Conservation (phyloP, 2,797 vertebrate species). For the Manis pentadactyla region DNA sequence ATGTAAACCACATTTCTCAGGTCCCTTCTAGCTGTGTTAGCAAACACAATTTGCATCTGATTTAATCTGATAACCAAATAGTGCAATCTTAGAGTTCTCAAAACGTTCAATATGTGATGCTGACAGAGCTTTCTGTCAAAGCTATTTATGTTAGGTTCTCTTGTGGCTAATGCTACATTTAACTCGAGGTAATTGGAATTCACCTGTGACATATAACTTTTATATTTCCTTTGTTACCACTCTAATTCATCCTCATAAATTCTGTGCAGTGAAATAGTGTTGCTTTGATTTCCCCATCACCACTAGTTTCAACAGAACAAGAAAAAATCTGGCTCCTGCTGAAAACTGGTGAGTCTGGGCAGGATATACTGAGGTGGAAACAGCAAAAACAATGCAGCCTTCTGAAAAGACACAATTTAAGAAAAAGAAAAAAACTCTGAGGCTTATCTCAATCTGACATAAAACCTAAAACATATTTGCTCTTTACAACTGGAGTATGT, state of each 20-base stretch:
- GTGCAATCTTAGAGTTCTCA: not conserved
- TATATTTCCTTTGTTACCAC: constrained; percentile 2
- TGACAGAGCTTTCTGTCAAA: not conserved
- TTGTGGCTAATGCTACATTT: not conserved
- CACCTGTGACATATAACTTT: not conserved
- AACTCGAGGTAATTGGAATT: not conserved
- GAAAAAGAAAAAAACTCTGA: not conserved
- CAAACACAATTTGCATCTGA: not conserved
- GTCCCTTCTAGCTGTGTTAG: not conserved
- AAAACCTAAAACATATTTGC: not conserved
- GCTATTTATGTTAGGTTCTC: not conserved
- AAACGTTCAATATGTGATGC: not conserved
- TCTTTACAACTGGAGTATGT: not conserved
- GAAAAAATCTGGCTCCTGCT: not conserved
- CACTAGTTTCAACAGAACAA: not conserved
- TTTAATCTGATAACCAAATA: not conserved
- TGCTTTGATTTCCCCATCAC: not conserved
- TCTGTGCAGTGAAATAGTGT: not conserved
- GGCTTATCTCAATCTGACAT: not conserved
- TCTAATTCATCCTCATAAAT: not conserved
- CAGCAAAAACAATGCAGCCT: not conserved
- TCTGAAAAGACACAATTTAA: not conserved
- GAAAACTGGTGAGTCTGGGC: not conserved
- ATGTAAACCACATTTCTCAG: not conserved
- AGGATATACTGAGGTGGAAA: not conserved